Evolutionary conservation across 2,113 vertebrate genomes (phyloP), one percentile per base, ranked within the genome.

Genomic region (Chionodraco myersi): DNA sequence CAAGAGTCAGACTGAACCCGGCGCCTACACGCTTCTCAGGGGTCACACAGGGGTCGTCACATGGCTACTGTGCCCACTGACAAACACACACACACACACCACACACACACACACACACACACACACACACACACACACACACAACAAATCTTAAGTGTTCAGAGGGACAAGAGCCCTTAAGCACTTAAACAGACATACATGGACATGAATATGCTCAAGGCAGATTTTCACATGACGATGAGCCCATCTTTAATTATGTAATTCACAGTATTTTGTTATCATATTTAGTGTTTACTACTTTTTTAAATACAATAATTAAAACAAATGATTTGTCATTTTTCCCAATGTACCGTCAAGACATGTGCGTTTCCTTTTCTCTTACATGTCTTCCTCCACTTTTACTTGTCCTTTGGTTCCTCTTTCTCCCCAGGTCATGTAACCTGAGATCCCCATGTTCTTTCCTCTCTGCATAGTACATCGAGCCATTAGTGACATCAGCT

Each of bases 401-500:
- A 45, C 41, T 10, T 44, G 11, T 16, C 9, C 47, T 13, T 30
- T 61, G 44, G 45, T 34, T 69, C 47, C 53, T 7, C 67, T 2
- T 79, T 90, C 84, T 85, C 88, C 30, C 85, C 89, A 90, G 90
- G 89, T 94, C 93, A 92, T 83, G 94, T 92, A 96, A 96, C 94
- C 91, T 62, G 93, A 95, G 93, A 94, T 93, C 91, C 90, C 91
- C 89, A 85, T 83, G 93, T 91, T 91, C 94, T 92, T 93, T 92
- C 93, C 93, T 88, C 74, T 90, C 93, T 94, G 92, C 94, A 92
- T 93, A 92, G 93, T 92, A 92, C 89, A 94, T 91, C 87, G 86
- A 93, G 92, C 94, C 94, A 95, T 96, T 95, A 96, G 93, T 93
- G 94, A 95, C 94, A 95, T 96, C 92, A 95, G 94, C 94, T 94